These are phyloP conservation scores for Nyctibius grandis DNA, from an alignment of 2,797 vertebrate species.

Conservation along the genomic window DNA sequence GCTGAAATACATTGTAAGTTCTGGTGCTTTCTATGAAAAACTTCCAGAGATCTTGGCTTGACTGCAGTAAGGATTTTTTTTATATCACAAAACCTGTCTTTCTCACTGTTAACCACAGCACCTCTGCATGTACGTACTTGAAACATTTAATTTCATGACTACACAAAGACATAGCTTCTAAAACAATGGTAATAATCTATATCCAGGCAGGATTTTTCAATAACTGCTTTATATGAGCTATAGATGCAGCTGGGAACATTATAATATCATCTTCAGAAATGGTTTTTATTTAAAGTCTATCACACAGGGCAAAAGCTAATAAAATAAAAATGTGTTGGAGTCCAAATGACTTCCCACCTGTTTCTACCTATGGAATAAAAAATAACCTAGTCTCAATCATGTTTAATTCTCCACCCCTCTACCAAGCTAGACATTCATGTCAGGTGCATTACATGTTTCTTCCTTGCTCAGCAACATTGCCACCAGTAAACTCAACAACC, in stretches of 20 bases:
- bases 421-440: background rate
- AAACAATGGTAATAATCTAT: background rate
- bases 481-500: background rate
- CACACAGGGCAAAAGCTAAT: slow-evolving; percentile 11
- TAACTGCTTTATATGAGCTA: background rate
- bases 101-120: background rate
- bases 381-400: background rate
- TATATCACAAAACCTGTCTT: background rate
- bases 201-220: background rate
- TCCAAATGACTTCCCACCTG: background rate
- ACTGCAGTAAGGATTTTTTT: background rate
- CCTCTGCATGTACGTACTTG: background rate
- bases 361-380: background rate
- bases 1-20: background rate
- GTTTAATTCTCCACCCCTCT: background rate
- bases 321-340: background rate
- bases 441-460: background rate
- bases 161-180: background rate
- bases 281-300: background rate
- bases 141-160: background rate
- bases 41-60: background rate
- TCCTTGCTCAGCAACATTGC: background rate
- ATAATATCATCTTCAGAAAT: background rate
- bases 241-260: background rate
- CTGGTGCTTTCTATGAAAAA: background rate